Conservation (phyloP, 1,140 invertebrate genomes). For the Neelides sp. region DNA sequence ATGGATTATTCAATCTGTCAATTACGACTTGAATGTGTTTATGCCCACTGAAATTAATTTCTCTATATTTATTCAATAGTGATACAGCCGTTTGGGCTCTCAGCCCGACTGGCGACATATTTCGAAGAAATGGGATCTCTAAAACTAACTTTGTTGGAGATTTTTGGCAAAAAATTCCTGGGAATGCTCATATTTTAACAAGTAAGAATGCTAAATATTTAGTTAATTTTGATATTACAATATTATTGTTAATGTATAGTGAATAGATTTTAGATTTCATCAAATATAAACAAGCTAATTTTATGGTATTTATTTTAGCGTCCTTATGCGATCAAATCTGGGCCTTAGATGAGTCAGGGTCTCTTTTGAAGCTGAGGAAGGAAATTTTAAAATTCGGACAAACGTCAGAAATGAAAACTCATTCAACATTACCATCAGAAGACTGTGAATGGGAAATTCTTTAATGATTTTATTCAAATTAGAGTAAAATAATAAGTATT, state of each 20-base stretch:
- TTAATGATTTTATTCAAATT: too few relatives aligned
- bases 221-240: background rate
- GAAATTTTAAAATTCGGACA: too few relatives aligned
- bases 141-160: conserved; percentile 42
- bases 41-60: conserved; percentile 1
- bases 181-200: conserved; percentile 37
- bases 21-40: conserved; percentile 1
- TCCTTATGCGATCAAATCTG: conserved; percentile 20
- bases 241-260: background rate
- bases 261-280: background rate
- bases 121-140: conserved; percentile 40
- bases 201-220: conserved; percentile 34
- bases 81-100: conserved; percentile 42
- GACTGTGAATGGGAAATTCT: too few relatives aligned
- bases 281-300: too few relatives aligned
- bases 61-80: conserved; percentile 31
- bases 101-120: conserved; percentile 39
- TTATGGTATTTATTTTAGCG: conserved; percentile 9
- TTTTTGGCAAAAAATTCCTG: conserved; percentile 45
- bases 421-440: too few relatives aligned
- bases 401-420: too few relatives aligned
- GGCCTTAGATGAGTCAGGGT: conserved; percentile 8
- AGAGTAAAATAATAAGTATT: too few relatives aligned
- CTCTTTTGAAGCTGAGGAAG: conserved; percentile 18
- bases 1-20: background rate